Conservation (phyloP, 2,113 vertebrate species). For the Rhodinocichla rosea region DNA sequence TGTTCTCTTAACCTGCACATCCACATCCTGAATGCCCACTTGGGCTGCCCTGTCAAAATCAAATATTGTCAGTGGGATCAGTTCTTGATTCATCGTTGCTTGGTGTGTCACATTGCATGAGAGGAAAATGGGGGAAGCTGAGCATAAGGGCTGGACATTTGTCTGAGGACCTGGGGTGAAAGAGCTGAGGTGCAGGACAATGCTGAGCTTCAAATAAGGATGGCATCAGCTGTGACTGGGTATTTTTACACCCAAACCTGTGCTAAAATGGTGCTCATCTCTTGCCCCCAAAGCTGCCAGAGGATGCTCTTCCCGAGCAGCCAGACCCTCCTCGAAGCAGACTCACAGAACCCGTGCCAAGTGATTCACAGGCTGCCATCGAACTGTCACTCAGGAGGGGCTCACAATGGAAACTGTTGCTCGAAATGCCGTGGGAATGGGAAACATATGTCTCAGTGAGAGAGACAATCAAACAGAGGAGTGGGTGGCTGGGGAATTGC, state of each 20-base stretch:
- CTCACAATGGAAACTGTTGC: conserved; percentile 35
- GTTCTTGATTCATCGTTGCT: background rate
- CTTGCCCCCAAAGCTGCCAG: background rate
- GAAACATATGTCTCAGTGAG: conserved; percentile 40
- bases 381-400: conserved; percentile 26
- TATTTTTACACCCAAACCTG: background rate
- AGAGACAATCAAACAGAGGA: conserved; percentile 47
- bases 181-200: background rate
- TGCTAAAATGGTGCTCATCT: background rate
- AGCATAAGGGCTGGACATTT: background rate
- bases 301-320: background rate
- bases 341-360: background rate
- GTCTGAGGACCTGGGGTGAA: background rate
- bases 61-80: background rate
- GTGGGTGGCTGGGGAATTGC: background rate
- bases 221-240: background rate
- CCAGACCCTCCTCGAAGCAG: background rate
- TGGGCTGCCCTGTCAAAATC: background rate
- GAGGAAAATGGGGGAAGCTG: background rate
- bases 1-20: background rate
- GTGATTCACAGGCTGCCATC: conserved; percentile 42
- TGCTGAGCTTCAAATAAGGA: background rate
- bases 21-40: background rate
- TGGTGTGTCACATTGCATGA: background rate
- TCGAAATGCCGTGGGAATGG: background rate